These are phyloP conservation scores for Propithecus perrieri DNA, from an alignment of 2,797 vertebrate species.

Conservation along the genomic window DNA sequence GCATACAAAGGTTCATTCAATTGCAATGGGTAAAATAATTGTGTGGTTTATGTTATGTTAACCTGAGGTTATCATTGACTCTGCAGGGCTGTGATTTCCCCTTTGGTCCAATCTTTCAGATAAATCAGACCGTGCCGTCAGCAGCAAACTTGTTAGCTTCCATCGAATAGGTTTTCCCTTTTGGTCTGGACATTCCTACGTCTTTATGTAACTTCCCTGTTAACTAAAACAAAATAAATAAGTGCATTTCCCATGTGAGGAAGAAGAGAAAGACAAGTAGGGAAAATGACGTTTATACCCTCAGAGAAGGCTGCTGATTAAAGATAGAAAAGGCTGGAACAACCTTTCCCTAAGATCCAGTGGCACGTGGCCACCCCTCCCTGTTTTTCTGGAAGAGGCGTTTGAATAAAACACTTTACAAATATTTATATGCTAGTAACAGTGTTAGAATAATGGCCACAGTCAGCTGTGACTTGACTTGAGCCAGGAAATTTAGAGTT, in stretches of 20 bases:
- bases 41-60: background rate
- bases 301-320: background rate
- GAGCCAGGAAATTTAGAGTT: constrained; percentile 29
- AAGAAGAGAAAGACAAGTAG: background rate
- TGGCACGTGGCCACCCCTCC: background rate
- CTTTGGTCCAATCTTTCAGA: background rate
- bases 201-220: constrained; percentile 55
- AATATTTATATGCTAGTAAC: constrained; percentile 10
- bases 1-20: background rate
- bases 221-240: constrained; percentile 65
- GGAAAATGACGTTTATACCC: background rate
- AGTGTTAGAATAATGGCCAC: constrained; percentile 8
- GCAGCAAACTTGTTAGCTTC: background rate
- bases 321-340: constrained; percentile 50
- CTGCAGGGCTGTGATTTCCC: background rate
- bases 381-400: background rate
- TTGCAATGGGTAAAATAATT: background rate
- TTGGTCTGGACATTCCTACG: constrained; percentile 11
- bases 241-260: background rate
- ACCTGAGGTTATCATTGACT: background rate
- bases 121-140: background rate
- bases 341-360: constrained; percentile 33
- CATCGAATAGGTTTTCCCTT: background rate
- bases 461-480: background rate
- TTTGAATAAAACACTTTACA: constrained; percentile 32